Percentiles rank a stretch among this genome's conserved stretches.
Evolutionary conservation across 2,797 vertebrate species (phyloP).

Genomic region (Myripristis jacobus): DNA sequence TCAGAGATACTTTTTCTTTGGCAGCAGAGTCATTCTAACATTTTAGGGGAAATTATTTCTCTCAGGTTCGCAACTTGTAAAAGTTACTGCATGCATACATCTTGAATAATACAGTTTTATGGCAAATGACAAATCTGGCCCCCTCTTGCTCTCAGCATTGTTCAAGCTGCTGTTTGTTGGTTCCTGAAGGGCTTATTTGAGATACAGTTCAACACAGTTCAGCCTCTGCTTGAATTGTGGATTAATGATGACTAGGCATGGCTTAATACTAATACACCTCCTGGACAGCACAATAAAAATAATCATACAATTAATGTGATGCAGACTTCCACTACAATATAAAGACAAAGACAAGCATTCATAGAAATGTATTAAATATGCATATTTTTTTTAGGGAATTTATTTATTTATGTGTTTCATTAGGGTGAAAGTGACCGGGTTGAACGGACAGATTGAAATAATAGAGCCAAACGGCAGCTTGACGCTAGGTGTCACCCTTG

Average conservation of each 20-base stretch:
- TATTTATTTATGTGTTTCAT: slow-evolving; percentile 33
- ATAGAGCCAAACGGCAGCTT: slow-evolving; percentile 41
- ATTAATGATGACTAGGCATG: slow-evolving; percentile 67
- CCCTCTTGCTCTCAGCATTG: not conserved
- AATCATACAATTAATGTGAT: slow-evolving; percentile 30
- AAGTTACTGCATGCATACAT: not conserved
- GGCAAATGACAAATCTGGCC: not conserved
- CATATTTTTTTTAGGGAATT: slow-evolving; percentile 17
- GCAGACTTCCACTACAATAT: slow-evolving; percentile 55
- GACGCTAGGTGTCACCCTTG: slow-evolving; percentile 90
- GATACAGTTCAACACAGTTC: slow-evolving; percentile 27
- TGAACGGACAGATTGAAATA: slow-evolving; percentile 39
- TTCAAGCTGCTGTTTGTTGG: slow-evolving; percentile 12
- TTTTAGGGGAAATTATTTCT: not conserved
- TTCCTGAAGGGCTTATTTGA: slow-evolving; percentile 5
- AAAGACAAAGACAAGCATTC: slow-evolving; percentile 48
- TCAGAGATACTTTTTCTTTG: not conserved
- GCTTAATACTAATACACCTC: slow-evolving; percentile 60
- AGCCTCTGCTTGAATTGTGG: slow-evolving; percentile 43
- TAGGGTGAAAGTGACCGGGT: slow-evolving; percentile 52
- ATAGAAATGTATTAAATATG: slow-evolving; percentile 1
- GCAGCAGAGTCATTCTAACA: slow-evolving; percentile 1
- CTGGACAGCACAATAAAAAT: slow-evolving; percentile 59
- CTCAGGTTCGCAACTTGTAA: not conserved
- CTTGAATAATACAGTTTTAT: not conserved